Conservation (phyloP, 2,888 invertebrate genomes). For the Holacanthella duospinosa region DNA sequence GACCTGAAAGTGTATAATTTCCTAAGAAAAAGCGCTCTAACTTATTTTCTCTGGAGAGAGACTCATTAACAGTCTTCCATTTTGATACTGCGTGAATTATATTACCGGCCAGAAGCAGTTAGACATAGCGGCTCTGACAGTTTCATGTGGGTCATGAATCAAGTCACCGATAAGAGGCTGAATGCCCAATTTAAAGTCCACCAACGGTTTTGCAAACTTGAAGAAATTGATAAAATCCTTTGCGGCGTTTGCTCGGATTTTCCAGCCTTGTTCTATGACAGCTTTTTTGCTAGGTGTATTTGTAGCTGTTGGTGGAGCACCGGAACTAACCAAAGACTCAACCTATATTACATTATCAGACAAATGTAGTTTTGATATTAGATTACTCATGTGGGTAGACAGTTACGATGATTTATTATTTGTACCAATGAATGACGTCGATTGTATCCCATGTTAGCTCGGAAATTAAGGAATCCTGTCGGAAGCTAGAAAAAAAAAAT, state of each 20-base stretch:
- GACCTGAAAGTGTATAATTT: too few relatives aligned
- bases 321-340: conserved; percentile 5
- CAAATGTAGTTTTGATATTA: too few relatives aligned
- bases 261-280: conserved; percentile 9
- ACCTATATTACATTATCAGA: background rate
- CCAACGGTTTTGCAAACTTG: conserved; percentile 27
- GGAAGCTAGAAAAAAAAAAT: conserved; percentile 20
- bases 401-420: too few relatives aligned
- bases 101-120: conserved; percentile 17
- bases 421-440: conserved; percentile 6
- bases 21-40: too few relatives aligned
- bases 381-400: too few relatives aligned
- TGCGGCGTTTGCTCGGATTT: conserved; percentile 24
- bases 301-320: background rate
- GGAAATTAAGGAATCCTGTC: conserved; percentile 26
- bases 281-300: background rate
- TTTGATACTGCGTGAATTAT: too few relatives aligned
- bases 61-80: too few relatives aligned
- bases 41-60: too few relatives aligned
- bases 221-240: conserved; percentile 26
- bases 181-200: conserved; percentile 31
- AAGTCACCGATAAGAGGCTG: conserved; percentile 27
- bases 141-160: conserved; percentile 24
- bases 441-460: conserved; percentile 28
- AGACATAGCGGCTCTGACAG: conserved; percentile 27